A percentile compares a stretch with the other conserved stretches of the same genome.
Conservation (phyloP, 2,888 invertebrate genomes). For the Stenodera caucasica region DNA sequence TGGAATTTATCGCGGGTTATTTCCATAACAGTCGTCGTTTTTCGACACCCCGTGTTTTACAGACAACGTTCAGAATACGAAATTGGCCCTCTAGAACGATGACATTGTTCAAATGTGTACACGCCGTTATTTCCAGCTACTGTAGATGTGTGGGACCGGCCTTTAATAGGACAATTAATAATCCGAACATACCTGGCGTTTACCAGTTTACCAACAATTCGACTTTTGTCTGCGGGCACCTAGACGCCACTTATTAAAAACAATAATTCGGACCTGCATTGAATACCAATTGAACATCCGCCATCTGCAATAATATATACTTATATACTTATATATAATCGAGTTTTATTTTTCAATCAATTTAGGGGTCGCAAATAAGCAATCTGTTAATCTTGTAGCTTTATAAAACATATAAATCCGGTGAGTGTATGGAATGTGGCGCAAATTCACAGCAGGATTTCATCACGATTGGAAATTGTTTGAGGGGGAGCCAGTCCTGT, state of each 20-base stretch:
- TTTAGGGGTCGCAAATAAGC: conserved; percentile 42
- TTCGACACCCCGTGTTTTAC: conserved; percentile 25
- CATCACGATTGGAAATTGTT: conserved; percentile 22
- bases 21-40: conserved; percentile 27
- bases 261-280: conserved; percentile 5
- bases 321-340: too few species aligned
- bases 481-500: conserved; percentile 27
- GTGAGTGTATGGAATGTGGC: conserved; percentile 47
- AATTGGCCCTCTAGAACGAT: conserved; percentile 23
- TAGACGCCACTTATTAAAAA: conserved; percentile 22
- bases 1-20: conserved; percentile 26
- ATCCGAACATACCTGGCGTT: conserved; percentile 22
- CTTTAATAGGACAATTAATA: conserved; percentile 27
- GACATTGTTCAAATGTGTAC: conserved; percentile 19
- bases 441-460: conserved; percentile 46
- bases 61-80: conserved; percentile 19
- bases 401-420: conserved; percentile 50
- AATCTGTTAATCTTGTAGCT: conserved; percentile 47
- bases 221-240: conserved; percentile 10
- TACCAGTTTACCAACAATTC: conserved; percentile 14
- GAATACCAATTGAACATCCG: not conserved
- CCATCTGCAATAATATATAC: not conserved
- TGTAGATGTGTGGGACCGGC: conserved; percentile 19
- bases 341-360: conserved; percentile 36
- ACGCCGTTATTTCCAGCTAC: conserved; percentile 2